These are phyloP conservation scores for Synergus umbraculus DNA, from an alignment of 2,888 invertebrate species.

Conservation along the genomic window DNA sequence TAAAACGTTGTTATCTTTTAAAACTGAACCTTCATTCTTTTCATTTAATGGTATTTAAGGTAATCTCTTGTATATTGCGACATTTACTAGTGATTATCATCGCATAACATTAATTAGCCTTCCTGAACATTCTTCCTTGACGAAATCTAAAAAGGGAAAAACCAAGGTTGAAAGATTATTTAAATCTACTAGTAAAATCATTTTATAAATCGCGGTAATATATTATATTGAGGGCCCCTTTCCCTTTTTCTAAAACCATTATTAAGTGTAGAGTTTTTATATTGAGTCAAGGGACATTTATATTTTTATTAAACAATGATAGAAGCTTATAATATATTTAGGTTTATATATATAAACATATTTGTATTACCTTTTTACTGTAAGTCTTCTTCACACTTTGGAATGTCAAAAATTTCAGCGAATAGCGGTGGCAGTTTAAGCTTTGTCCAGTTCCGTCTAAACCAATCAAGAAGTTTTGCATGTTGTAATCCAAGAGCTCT, in stretches of 20 bases:
- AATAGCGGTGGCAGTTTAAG: conserved; percentile 94
- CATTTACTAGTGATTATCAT: conserved; percentile 62
- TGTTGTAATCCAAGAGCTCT: conserved; percentile 90
- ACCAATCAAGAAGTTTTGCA: conserved; percentile 92
- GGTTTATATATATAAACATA: not conserved
- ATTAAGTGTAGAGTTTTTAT: no score
- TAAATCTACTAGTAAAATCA: no score
- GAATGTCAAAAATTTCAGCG: conserved; percentile 98
- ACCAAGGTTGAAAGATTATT: no score
- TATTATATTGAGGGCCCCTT: no score
- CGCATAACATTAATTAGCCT: conserved; percentile 55
- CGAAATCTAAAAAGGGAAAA: conserved; percentile 42
- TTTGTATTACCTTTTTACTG: conserved; percentile 69
- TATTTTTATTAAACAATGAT: no score
- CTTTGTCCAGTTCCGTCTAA: conserved; percentile 91
- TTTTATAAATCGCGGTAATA: no score
- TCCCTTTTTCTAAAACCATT: no score
- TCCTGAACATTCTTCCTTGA: conserved; percentile 43
- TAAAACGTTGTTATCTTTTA: conserved; percentile 37
- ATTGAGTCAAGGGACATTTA: no score
- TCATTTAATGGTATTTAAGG: conserved; percentile 47
- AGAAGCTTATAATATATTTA: no score
- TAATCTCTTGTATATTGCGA: conserved; percentile 51
- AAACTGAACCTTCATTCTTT: not conserved
- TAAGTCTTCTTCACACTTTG: conserved; percentile 87